Evolutionary conservation across 2,113 vertebrate species (phyloP).

Genomic region (Pongo pygmaeus): DNA sequence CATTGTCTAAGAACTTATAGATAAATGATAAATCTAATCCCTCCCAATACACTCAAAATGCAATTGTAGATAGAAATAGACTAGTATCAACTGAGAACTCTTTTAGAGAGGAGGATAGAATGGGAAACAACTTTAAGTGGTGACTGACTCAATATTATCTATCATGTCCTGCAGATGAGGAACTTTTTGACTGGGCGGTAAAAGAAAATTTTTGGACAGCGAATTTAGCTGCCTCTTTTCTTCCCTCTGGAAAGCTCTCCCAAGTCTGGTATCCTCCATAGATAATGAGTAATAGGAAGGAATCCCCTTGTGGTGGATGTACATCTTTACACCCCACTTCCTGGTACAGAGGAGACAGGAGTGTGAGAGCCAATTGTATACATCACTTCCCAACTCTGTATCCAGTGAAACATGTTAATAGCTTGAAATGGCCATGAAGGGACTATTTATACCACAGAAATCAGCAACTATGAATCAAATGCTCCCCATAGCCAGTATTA

Average conservation of each 20-base stretch:
- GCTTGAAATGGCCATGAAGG: neutral
- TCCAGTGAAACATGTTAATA: neutral
- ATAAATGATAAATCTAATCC: neutral
- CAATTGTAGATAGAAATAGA: neutral
- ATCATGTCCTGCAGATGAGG: neutral
- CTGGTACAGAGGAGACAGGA: neutral
- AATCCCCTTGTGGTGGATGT: neutral
- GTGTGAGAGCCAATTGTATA: neutral
- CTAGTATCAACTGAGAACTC: conserved; percentile 13
- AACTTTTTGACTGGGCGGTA: neutral
- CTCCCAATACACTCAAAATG: neutral
- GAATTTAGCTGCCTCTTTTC: neutral
- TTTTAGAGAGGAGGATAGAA: neutral
- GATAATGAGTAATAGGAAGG: neutral
- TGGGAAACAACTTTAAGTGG: neutral
- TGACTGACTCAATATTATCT: neutral
- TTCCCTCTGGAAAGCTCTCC: neutral
- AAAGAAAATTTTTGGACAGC: neutral
- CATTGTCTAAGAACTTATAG: neutral
- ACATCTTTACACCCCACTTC: neutral
- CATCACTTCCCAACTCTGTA: neutral
- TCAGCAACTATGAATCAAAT: neutral
- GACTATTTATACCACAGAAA: neutral
- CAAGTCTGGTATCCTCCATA: neutral
- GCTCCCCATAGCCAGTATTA: neutral